Base-by-base conservation (phyloP, 1,140 invertebrate species). In the Brachionus paranguensis region DNA sequence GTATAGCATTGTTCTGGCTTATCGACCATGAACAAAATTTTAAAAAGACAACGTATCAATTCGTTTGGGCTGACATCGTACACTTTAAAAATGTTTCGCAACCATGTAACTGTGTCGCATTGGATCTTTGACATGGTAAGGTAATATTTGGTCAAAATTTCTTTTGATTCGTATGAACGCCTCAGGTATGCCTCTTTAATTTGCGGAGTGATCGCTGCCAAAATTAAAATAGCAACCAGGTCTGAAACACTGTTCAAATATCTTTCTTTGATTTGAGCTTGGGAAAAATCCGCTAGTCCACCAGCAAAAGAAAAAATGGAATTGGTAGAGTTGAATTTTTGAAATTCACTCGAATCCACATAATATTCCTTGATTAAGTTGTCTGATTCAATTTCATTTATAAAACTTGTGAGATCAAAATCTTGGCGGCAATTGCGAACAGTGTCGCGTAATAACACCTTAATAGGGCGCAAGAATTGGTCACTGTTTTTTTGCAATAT, bases 1-100 rank as follows among this genome's bases (percentile, higher is more conserved):
- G 94, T 95, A 86, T 93, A 95, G 89, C 97, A 97, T 55, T 93
- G 92, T 84, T 97, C 95, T 1, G 92, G 89, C 84, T 92, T 91
- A 88, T 97, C 95, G 12, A 68, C 78, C 86, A 97, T 90, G 79
- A 97, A 92, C 86, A 96, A 91, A 76, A 96, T 91, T 89, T 97
- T 97, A 86, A 95, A 93, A 45, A 97, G 89, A 27, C 90, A 89
- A 85, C 33, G 68, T 85, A 78, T 78, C 50, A 45, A 47, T 76
- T 85, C 85, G 65, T 68, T 47, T 41, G 55, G 78, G n/a, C 72
- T 85, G 29, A 70, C 50, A 8, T 76, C 50, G 7, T 55, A 78
- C 27, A 60, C 10, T 76, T 53, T 65, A 41, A 64, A 50, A 29
- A 64, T 64, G 20, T 37, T 53, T 27, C 84, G 84, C 14, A 72